Evolutionary conservation across 2,888 invertebrate genomes (phyloP), one percentile per base, ranked within the genome.

Genomic region (Carterocephalus palaemon): DNA sequence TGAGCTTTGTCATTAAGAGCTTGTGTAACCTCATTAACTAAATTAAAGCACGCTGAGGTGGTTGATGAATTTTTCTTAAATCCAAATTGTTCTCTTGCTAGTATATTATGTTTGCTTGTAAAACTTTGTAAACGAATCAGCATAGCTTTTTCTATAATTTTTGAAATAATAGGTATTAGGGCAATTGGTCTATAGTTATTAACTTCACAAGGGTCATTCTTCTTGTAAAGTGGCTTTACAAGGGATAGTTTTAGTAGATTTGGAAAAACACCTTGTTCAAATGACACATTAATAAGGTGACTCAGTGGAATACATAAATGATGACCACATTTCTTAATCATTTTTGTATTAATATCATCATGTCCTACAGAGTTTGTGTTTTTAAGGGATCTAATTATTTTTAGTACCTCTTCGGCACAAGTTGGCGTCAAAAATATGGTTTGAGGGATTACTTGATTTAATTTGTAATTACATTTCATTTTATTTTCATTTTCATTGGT

Each of bases 81-180:
- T 4, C 37, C 37, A 17, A 24, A 37, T 16, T 37, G 37, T 6
- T 17, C 24, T 5, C 9, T 16, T 9, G 13, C 17, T 7, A 37
- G 5, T 9, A 37, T 26, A 17, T 6, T 9, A 17, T 16, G 7
- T n/a, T 26, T 37, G 6, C 6, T 17, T 1, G 7, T 8, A 16
- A 4, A 37, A 5, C 6, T 2, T 2, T 7, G 4, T 10, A 37
- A 17, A 2, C 37, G 12, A 7, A 3, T 26, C 1, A 9, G 15
- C 37, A 37, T 37, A 10, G 26, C 16, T 17, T 37, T 37, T 23
- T 37, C 37, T 2, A 37, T 10, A 1, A 17, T n/a, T 8, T 37
- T 24, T 10, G 37, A 24, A 3, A 37, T 4, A 2, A 26, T n/a
- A 4, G 26, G 17, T 8, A 37, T 9, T 7, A 37, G 24, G n/a